Percentiles rank a stretch among this genome's conserved stretches.
These are phyloP conservation scores for Stomorhina lunata DNA, from an alignment of 2,888 invertebrate genomes.

Conservation along the genomic window DNA sequence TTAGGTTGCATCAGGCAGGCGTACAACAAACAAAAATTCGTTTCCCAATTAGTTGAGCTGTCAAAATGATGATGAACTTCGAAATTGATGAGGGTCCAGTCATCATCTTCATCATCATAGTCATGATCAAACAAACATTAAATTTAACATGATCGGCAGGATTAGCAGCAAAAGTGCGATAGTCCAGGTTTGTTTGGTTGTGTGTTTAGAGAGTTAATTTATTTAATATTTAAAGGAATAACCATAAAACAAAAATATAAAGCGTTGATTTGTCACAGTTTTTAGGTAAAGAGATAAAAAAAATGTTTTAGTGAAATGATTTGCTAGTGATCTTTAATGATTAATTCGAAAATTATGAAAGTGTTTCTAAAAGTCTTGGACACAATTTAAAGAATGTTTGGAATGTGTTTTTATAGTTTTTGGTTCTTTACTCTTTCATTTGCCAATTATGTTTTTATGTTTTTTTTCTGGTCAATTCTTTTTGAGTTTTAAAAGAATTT, in stretches of 20 bases:
- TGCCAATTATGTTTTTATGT: slow-evolving; percentile 43
- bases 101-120: slow-evolving; percentile 56
- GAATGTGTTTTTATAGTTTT: slow-evolving; percentile 32
- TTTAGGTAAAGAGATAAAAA: slow-evolving; percentile 46
- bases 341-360: slow-evolving; percentile 38
- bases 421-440: background rate
- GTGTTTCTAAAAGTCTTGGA: background rate
- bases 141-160: slow-evolving; percentile 28
- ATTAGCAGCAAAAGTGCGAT: background rate
- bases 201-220: slow-evolving; percentile 32
- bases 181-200: background rate
- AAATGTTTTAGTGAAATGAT: slow-evolving; percentile 27
- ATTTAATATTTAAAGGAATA: slow-evolving; percentile 51
- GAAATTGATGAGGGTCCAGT: slow-evolving; percentile 75
- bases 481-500: slow-evolving; percentile 49
- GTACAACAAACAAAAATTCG: slow-evolving; percentile 63
- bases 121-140: background rate
- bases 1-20: slow-evolving; percentile 10
- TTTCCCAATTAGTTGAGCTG: slow-evolving; percentile 78
- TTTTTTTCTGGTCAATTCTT: background rate
- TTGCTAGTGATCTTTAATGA: slow-evolving; percentile 35
- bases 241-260: slow-evolving; percentile 55
- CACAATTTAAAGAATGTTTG: slow-evolving; percentile 26
- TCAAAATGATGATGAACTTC: slow-evolving; percentile 76
- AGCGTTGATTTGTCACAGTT: slow-evolving; percentile 68